Base-by-base conservation (phyloP, 2,888 invertebrate species). In the Athetis lepigone region DNA sequence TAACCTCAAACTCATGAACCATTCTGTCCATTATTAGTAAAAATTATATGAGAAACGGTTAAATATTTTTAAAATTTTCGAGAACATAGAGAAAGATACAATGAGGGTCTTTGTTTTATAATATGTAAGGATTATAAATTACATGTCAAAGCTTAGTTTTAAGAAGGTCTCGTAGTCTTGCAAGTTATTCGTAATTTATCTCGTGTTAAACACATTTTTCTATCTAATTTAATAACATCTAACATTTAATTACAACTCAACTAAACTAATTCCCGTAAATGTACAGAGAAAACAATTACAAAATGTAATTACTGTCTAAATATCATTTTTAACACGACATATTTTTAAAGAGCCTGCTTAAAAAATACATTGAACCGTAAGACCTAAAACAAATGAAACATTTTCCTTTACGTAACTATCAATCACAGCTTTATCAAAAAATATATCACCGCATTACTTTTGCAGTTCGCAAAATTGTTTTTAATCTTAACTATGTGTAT, bases 191-290 rank as follows among this genome's bases (percentile, higher is more conserved):
- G n/a, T n/a, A n/a, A n/a, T n/a, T n/a, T n/a, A n/a, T n/a, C n/a
- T n/a, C n/a, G n/a, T n/a, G n/a, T n/a, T n/a, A n/a, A n/a, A n/a
- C n/a, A n/a, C n/a, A n/a, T n/a, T n/a, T n/a, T n/a, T n/a, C n/a
- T n/a, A n/a, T n/a, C n/a, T 62, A 47, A 50, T 59, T 54, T 18
- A 19, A 64, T n/a, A 61, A 40, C 6, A 13, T 27, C 54, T 51
- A 62, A 76, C 55, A 46, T 67, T 76, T 63, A 70, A 79, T 63
- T 37, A 63, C 58, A 60, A 51, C 29, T 23, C 18, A 59, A 62
- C 64, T 46, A 58, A 57, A 42, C 13, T 50, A 3, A 37, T 70
- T 60, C 64, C 23, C 42, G 46, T 60, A 42, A 57, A 43, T 29
- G 9, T 1, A 57, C 9, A 11, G 69, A 45, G 60, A 69, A 69